Conservation (phyloP, 2,888 invertebrate genomes). For the Leptinotarsa rubiginosa region DNA sequence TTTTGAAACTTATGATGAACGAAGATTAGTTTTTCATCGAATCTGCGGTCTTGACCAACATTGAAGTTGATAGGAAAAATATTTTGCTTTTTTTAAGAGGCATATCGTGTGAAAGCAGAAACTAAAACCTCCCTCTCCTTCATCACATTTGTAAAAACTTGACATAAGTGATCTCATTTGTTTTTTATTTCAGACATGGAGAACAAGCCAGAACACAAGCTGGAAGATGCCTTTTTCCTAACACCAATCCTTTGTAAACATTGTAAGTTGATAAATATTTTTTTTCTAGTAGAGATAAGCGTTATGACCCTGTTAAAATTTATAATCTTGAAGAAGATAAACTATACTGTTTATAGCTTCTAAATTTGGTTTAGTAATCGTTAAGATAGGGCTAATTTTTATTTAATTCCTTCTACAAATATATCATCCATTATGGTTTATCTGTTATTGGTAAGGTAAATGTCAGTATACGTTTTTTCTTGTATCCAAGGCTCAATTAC, state of each 20-base stretch:
- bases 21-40: too few species aligned
- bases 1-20: too few species aligned
- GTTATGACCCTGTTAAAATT: constrained; percentile 25
- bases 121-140: too few species aligned
- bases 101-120: too few species aligned
- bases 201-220: constrained; percentile 62
- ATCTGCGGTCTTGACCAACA: too few species aligned
- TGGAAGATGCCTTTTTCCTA: constrained; percentile 68
- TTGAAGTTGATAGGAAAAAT: too few species aligned
- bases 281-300: constrained; percentile 22
- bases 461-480: constrained; percentile 27
- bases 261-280: constrained; percentile 66
- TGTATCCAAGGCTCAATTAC: constrained; percentile 19
- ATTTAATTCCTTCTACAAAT: constrained; percentile 31
- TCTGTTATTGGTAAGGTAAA: constrained; percentile 31
- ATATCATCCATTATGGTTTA: constrained; percentile 25
- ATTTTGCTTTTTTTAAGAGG: too few species aligned
- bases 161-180: neutral
- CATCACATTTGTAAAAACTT: neutral
- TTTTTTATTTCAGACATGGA: constrained; percentile 50
- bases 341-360: constrained; percentile 25
- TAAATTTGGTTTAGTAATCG: constrained; percentile 33
- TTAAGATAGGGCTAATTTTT: constrained; percentile 25
- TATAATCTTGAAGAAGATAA: constrained; percentile 23
- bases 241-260: constrained; percentile 70